Evolutionary conservation across 2,113 vertebrate genomes (phyloP).

Genomic region (Rafetus swinhoei): DNA sequence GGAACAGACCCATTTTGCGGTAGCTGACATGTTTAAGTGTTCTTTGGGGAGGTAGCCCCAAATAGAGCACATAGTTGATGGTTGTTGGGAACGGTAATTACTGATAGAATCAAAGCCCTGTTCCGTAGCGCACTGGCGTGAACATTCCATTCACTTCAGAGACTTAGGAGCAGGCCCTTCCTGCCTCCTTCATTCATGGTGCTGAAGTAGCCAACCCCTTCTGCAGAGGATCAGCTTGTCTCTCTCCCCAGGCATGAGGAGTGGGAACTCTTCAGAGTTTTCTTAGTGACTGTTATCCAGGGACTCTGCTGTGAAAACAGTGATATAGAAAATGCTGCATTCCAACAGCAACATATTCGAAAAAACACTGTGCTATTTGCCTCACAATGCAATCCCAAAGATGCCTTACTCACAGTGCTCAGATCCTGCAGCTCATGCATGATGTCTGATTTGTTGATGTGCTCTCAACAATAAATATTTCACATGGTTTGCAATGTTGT

Average conservation of each 20-base stretch:
- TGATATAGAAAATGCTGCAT: not conserved
- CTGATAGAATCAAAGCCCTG: not conserved
- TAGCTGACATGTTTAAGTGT: constrained; percentile 21
- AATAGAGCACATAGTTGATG: constrained; percentile 13
- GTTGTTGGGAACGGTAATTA: not conserved
- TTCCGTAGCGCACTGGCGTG: constrained; percentile 29
- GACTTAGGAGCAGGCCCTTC: constrained; percentile 10
- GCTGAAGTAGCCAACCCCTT: constrained; percentile 15
- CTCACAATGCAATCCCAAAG: not conserved
- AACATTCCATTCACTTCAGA: constrained; percentile 27
- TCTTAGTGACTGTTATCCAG: not conserved
- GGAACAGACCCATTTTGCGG: not conserved
- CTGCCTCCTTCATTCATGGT: not conserved
- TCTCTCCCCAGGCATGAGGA: not conserved
- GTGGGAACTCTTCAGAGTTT: not conserved
- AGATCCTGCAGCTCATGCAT: not conserved
- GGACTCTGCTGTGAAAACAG: not conserved
- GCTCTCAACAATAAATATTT: not conserved
- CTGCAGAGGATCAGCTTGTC: constrained; percentile 3
- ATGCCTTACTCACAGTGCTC: not conserved
- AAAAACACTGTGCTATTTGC: not conserved
- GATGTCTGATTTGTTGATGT: not conserved
- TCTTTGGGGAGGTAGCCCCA: constrained; percentile 29
- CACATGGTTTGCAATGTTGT: not conserved
- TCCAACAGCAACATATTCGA: not conserved